These are phyloP conservation scores for Erebia ligea DNA, from an alignment of 2,888 invertebrate species.

Conservation along the genomic window DNA sequence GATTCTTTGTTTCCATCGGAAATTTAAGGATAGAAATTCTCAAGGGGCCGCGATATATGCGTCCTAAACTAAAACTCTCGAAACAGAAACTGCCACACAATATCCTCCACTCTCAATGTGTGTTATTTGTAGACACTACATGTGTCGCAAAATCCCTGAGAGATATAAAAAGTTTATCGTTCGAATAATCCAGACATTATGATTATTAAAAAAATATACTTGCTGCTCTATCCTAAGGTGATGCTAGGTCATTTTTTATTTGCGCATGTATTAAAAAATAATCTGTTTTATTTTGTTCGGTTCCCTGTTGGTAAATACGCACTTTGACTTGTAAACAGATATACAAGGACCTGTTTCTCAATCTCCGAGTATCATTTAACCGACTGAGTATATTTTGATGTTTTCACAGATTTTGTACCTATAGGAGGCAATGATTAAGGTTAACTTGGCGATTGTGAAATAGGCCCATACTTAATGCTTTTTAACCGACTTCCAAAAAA, in stretches of 20 bases:
- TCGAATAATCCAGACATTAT: not conserved
- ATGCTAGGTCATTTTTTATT: not conserved
- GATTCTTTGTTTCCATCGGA: conserved; percentile 79
- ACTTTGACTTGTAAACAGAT: too few relatives aligned
- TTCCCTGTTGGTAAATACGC: too few relatives aligned
- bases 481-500: too few relatives aligned
- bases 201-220: not conserved
- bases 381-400: too few relatives aligned
- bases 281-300: too few relatives aligned
- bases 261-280: not conserved
- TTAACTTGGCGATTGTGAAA: too few relatives aligned
- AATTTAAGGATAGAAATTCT: conserved; percentile 73
- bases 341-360: too few relatives aligned
- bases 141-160: conserved; percentile 19
- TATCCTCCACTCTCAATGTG: conserved; percentile 13
- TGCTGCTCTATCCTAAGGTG: not conserved
- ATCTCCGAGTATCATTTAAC: too few relatives aligned
- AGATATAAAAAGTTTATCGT: conserved; percentile 16
- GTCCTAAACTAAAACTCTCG: conserved; percentile 38
- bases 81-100: conserved; percentile 21
- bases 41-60: conserved; percentile 55
- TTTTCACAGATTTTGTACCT: too few relatives aligned
- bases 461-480: too few relatives aligned
- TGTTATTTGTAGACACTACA: conserved; percentile 19
- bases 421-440: too few relatives aligned